Percentiles rank a stretch among this genome's conserved stretches.
These are phyloP conservation scores for Oryzias curvinotus DNA, from an alignment of 2,113 vertebrate genomes.

Conservation along the genomic window DNA sequence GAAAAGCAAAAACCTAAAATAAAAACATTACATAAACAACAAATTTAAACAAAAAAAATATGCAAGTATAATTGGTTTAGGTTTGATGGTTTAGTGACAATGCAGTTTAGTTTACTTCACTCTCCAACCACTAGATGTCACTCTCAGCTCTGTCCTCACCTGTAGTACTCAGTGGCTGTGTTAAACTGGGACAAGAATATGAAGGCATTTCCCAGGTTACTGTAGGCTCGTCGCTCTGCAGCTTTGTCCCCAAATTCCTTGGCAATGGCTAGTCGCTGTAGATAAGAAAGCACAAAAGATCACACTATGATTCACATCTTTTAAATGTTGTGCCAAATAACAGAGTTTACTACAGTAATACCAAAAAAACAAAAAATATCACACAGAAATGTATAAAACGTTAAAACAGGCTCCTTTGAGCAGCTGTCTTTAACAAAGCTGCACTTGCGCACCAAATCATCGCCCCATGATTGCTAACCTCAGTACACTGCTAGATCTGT, in stretches of 20 bases:
- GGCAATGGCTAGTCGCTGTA: constrained; percentile 92
- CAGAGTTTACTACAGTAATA: too few relatives aligned
- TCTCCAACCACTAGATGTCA: constrained; percentile 63
- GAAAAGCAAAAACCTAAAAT: too few relatives aligned
- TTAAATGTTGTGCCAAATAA: not conserved
- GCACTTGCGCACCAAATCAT: constrained; percentile 29
- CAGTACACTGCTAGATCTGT: constrained; percentile 19
- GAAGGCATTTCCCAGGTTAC: constrained; percentile 94
- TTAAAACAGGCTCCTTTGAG: not conserved
- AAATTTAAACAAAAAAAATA: too few relatives aligned
- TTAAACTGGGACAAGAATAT: constrained; percentile 94
- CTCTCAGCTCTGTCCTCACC: constrained; percentile 73
- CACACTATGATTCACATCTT: not conserved
- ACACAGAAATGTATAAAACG: not conserved
- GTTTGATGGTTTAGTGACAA: not conserved
- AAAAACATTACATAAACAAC: too few relatives aligned
- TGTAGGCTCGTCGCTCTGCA: constrained; percentile 91
- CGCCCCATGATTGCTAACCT: constrained; percentile 7
- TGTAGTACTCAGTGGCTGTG: constrained; percentile 92
- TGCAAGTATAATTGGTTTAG: too few relatives aligned
- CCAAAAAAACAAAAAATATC: too few relatives aligned
- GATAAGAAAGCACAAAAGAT: constrained; percentile 18
- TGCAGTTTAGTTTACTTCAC: not conserved
- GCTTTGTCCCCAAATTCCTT: constrained; percentile 98
- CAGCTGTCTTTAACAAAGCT: constrained; percentile 3